Conservation (phyloP, 2,113 vertebrate species). For the Saguinus imperator region DNA sequence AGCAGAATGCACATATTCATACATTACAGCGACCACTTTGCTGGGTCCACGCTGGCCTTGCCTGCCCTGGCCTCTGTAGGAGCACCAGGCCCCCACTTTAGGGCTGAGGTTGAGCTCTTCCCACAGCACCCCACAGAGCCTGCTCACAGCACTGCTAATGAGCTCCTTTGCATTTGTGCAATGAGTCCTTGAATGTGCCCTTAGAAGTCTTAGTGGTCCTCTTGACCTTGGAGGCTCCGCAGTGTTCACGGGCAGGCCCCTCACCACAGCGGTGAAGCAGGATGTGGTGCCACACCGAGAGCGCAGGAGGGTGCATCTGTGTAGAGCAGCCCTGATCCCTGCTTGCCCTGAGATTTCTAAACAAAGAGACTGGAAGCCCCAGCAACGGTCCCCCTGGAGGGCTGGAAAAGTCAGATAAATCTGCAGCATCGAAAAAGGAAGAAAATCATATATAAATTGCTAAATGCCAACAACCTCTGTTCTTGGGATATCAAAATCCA, state of each 20-base stretch:
- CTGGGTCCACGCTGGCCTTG: rapidly evolving
- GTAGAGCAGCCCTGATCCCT: background rate
- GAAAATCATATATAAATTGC: background rate
- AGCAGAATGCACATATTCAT: rapidly evolving
- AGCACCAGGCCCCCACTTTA: rapidly evolving
- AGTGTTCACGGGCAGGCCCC: background rate
- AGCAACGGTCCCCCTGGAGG: background rate
- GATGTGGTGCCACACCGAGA: background rate
- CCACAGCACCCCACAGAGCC: background rate
- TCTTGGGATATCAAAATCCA: background rate
- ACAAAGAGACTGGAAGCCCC: background rate
- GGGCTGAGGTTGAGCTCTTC: background rate
- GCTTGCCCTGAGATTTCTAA: conserved; percentile 20
- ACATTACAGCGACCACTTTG: background rate
- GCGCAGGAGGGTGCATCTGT: background rate
- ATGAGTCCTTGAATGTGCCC: background rate
- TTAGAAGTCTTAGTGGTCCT: background rate
- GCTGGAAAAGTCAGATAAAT: background rate
- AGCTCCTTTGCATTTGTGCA: background rate
- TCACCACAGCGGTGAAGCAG: background rate
- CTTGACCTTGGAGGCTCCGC: background rate
- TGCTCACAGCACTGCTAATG: background rate
- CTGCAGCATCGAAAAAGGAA: background rate
- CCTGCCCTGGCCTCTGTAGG: background rate
- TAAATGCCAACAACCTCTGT: background rate